Base-by-base conservation (phyloP, 2,113 vertebrate genomes). In the Tupaia tana region DNA sequence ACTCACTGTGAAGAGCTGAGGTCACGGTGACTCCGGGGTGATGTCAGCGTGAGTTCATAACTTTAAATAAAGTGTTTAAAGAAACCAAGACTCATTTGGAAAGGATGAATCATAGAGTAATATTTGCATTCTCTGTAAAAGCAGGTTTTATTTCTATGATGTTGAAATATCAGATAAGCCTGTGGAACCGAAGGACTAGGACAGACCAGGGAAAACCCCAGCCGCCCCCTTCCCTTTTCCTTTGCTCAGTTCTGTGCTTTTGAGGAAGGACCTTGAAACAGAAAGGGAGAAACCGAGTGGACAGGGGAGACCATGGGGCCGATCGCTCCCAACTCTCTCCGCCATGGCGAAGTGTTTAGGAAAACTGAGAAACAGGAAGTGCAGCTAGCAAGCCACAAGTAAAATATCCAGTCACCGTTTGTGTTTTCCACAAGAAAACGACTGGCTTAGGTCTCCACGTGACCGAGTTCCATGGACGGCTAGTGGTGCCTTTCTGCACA, bases 91-190 rank as follows among this genome's bases (percentile, higher is more conserved):
- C 92, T 74, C 56, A 59, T 64, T 90, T 93, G 81, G 97, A 97
- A 97, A 97, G 96, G 80, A 71, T 98, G 97, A 98, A 92, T 97
- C 98, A 98, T 66, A 8, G 0, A 20, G 25, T 27, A 75, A 58
- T 67, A 96, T 95, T 97, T 95, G 95, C 86, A 98, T 91, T 64
- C 96, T 95, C 74, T 92, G 67, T 80, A 96, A 93, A 96, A 80
- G 66, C 31, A 96, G 92, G 27, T n/a, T 95, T 61, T 71, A 83
- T 54, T 87, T 96, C 27, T 86, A 96, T 95, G 96, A 91, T 3
- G 91, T 75, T 96, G 90, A 97, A 96, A 88, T 27, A 83, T 15
- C 29, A 79, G 52, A 31, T 34, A 75, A 80, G 85, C 9, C 73
- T 67, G 56, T 90, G 87, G 86, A 92, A 75, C 20, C 29, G 58